Percentiles rank a stretch among this genome's conserved stretches.
Conservation (phyloP, 2,888 invertebrate genomes). For the Trilocha varians region DNA sequence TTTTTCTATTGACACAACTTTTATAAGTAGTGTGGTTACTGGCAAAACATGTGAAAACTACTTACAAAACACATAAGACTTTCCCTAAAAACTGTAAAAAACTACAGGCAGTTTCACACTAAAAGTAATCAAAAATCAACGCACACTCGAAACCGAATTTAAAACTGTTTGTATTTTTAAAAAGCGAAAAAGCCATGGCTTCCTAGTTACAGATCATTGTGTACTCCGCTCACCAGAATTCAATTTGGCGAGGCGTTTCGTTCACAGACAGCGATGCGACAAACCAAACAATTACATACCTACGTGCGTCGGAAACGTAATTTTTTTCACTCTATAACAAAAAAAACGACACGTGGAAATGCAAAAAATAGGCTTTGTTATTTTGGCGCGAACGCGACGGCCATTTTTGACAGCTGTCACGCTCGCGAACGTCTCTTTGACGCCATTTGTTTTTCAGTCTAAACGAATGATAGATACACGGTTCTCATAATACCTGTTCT, state of each 20-base stretch:
- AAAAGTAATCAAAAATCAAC: not conserved
- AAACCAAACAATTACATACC: conserved; percentile 69
- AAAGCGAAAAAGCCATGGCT: conserved; percentile 2
- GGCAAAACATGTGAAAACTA: no score
- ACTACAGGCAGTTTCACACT: no score
- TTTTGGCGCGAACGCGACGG: conserved; percentile 56
- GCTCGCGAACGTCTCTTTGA: conserved; percentile 48
- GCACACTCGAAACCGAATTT: not conserved
- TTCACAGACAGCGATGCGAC: conserved; percentile 43
- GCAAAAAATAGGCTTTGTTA: conserved; percentile 57
- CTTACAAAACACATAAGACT: no score
- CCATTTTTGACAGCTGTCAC: conserved; percentile 70
- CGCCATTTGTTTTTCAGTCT: conserved; percentile 24
- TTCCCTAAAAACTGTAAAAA: no score
- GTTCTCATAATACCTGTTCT: not conserved
- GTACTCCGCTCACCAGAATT: conserved; percentile 54
- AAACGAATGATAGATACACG: not conserved
- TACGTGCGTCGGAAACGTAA: conserved; percentile 66
- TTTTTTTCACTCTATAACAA: conserved; percentile 47
- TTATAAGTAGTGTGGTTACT: no score
- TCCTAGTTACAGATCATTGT: conserved; percentile 46
- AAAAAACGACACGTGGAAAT: conserved; percentile 44
- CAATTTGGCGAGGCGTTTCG: conserved; percentile 54
- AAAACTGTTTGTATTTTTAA: not conserved
- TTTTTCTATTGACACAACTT: no score